phyloP scores from a whole-genome alignment of 2,113 vertebrate species.

The Urocolius indicus region DNA sequence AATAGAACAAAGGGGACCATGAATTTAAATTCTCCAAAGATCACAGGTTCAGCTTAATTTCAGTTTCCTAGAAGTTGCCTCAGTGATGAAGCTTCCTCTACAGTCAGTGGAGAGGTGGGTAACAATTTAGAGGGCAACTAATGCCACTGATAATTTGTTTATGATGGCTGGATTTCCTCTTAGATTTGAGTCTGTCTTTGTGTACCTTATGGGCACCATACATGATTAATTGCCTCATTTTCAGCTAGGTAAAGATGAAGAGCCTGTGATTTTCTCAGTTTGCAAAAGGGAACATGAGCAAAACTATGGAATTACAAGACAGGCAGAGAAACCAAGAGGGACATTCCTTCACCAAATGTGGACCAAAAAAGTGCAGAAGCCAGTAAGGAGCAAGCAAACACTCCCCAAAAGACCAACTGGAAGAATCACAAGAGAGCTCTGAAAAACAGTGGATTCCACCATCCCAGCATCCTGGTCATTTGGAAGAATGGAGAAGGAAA shows the following conservation, averaged over 20 bases:
- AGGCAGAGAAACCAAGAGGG: background rate
- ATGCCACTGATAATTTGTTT: background rate
- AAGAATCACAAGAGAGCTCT: background rate
- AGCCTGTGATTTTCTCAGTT: background rate
- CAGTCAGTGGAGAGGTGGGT: background rate
- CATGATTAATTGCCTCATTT: background rate
- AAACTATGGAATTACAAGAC: background rate
- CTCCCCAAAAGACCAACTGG: background rate
- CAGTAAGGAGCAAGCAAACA: background rate
- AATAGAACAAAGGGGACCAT: background rate
- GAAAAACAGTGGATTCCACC: background rate
- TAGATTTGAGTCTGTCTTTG: background rate
- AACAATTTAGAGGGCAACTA: background rate
- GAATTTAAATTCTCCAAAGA: background rate
- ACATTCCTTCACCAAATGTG: background rate
- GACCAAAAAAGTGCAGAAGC: background rate
- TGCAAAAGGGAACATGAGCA: background rate
- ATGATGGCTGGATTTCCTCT: background rate
- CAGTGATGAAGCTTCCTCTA: background rate
- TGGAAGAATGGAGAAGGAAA: background rate
- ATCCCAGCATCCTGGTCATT: background rate
- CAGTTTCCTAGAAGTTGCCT: background rate
- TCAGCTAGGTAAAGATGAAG: background rate
- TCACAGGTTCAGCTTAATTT: background rate
- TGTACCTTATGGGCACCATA: rapidly evolving